Evolutionary conservation across 1,140 invertebrate species (phyloP).

Genomic region (Drosophila eugracilis): DNA sequence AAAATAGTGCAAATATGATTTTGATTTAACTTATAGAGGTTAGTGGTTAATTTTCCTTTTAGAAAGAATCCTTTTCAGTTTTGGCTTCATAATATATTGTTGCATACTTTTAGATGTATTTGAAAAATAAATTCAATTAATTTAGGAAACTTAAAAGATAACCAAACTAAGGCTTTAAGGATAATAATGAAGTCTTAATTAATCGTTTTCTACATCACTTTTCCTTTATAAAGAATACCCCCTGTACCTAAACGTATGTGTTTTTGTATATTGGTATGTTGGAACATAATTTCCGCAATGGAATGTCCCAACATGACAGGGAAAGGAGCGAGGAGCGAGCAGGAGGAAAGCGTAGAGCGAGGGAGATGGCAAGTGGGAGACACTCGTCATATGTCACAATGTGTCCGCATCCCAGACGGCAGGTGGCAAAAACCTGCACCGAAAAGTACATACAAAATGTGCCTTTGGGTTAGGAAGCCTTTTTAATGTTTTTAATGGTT

Average conservation of each 20-base stretch:
- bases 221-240: neutral
- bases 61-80: too few relatives aligned
- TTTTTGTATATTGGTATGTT: conserved; percentile 38
- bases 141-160: too few relatives aligned
- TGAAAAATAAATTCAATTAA: too few relatives aligned
- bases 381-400: conserved; percentile 50
- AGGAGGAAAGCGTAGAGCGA: neutral
- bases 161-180: too few relatives aligned
- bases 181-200: too few relatives aligned
- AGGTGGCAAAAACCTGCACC: conserved; percentile 25
- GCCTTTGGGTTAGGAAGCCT: too few relatives aligned
- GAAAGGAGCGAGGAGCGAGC: neutral
- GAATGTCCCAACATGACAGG: conserved; percentile 47
- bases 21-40: too few relatives aligned
- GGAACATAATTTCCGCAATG: conserved; percentile 68
- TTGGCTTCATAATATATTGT: too few relatives aligned
- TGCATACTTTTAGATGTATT: too few relatives aligned
- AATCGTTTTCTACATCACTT: neutral
- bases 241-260: conserved; percentile 25
- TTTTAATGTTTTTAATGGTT: too few relatives aligned
- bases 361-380: conserved; percentile 8
- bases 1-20: too few relatives aligned
- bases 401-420: conserved; percentile 32
- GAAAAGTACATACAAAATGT: conserved; percentile 2
- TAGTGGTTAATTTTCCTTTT: too few relatives aligned